phyloP scores from a whole-genome alignment of 2,797 vertebrate genomes.

The Sternotherus odoratus region DNA sequence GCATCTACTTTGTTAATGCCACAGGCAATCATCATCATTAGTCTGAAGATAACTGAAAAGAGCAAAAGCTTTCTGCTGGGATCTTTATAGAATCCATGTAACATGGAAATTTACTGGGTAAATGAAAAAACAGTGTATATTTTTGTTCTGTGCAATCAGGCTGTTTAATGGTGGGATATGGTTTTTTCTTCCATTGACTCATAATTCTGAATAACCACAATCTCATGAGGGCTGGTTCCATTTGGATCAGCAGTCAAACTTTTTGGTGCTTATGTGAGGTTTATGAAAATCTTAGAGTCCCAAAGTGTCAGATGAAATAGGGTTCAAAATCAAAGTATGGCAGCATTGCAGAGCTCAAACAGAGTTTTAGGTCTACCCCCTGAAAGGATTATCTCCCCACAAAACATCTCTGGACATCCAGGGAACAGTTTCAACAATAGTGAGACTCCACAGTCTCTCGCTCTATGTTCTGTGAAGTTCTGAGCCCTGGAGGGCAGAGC shows the following conservation, averaged over 20 bases:
- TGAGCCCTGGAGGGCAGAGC: neutral
- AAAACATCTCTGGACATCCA: neutral
- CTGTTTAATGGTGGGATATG: conserved; percentile 32
- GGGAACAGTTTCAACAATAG: neutral
- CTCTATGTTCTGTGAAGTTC: neutral
- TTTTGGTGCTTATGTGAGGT: neutral
- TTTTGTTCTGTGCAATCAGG: conserved; percentile 22
- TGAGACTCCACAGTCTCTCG: neutral
- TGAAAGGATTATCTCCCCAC: neutral
- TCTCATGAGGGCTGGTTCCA: conserved; percentile 30
- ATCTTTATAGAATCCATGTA: conserved; percentile 54
- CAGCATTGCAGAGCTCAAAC: neutral
- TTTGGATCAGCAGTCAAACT: neutral
- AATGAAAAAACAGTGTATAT: conserved; percentile 38
- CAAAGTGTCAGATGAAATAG: neutral
- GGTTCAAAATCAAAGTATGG: neutral
- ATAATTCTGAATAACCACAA: conserved; percentile 35
- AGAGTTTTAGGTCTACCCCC: neutral
- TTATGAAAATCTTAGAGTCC: neutral
- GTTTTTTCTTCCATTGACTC: conserved; percentile 6
- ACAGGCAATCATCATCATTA: conserved; percentile 61
- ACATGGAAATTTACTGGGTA: conserved; percentile 59
- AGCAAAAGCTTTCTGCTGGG: conserved; percentile 51
- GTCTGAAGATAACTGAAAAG: conserved; percentile 60
- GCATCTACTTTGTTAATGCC: conserved; percentile 70